These are phyloP conservation scores for Incurvaria masculella DNA, from an alignment of 2,888 invertebrate genomes.

Conservation along the genomic window DNA sequence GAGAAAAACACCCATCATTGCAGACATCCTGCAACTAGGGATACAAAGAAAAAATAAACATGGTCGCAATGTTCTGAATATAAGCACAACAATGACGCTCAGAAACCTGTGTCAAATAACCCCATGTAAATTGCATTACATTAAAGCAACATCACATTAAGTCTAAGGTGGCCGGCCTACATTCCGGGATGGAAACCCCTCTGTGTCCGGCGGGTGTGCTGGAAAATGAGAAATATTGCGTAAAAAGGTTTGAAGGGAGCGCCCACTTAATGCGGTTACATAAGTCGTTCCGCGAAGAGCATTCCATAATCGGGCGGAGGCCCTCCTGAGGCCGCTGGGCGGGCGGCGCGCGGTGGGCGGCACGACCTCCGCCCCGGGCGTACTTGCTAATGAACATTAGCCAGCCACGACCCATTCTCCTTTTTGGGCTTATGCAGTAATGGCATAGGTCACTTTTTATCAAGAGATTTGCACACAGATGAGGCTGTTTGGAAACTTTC, in stretches of 20 bases:
- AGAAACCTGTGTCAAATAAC: background rate
- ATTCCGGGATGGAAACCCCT: background rate
- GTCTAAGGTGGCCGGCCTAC: background rate
- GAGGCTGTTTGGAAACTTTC: too few relatives aligned
- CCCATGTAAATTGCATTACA: background rate
- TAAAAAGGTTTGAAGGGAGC: background rate
- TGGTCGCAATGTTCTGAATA: too few relatives aligned
- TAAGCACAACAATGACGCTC: too few relatives aligned
- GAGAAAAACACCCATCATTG: too few relatives aligned
- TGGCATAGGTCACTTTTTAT: background rate
- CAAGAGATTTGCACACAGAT: background rate
- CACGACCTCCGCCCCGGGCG: background rate
- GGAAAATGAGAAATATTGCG: background rate
- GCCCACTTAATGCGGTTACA: background rate
- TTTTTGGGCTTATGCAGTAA: background rate
- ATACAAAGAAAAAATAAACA: too few relatives aligned
- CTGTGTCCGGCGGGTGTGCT: background rate
- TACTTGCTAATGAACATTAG: background rate
- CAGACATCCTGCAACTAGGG: too few relatives aligned
- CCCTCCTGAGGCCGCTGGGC: background rate
- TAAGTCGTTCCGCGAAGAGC: background rate
- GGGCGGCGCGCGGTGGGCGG: background rate
- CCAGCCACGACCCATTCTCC: background rate
- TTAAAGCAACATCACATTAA: background rate
- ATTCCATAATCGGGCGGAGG: background rate